Base-by-base conservation (phyloP, 2,113 vertebrate genomes). In the Carettochelys insculpta region DNA sequence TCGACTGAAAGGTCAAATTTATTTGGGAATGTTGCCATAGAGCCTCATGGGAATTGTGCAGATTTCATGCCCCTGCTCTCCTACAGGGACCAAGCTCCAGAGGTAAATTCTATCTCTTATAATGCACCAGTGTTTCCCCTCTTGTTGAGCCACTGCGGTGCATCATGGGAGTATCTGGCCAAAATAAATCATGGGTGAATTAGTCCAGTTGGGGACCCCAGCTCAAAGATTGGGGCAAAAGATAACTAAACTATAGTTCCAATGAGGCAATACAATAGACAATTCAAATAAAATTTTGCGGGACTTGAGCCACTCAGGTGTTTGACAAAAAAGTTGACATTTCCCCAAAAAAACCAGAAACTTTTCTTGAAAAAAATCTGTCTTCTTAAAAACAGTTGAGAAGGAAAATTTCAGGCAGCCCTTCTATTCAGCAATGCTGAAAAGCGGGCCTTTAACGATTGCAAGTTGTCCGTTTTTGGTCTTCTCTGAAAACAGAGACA, bases 391-490 rank as follows among this genome's bases (percentile, higher is more conserved):
- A 29, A 80, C 50, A 80, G 38, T 48, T 56, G 84, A 19, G n/a
- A 73, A 50, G 19, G 8, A 38, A 48, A 77, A 51, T 73, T 41
- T 86, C 29, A 80, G 53, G 4, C 38, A 48, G 45, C 14, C 3
- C 11, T 85, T 4, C 43, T 52, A 20, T 8, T 79, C 51, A 68
- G 17, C 3, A 22, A 29, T 2, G 11, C 10, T 20, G 45, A 0
- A 22, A 73, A 38, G 9, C 0, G 3, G 61, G 11, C 45, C n/a
- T n/a, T 20, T 2, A 13, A 65, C 50, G 7, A 43, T 4, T 17
- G 11, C 29, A 0, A 12, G 34, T 1, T 0, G 5, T 24, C 5
- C 29, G 20, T 50, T 73, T 3, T 8, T 1, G 3, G 3, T 29
- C 45, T 12, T 0, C 13, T 68, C n/a, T 68, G 61, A 68, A 68